Conservation (phyloP, 1,140 invertebrate species). For the Scaptomyza pallida region DNA sequence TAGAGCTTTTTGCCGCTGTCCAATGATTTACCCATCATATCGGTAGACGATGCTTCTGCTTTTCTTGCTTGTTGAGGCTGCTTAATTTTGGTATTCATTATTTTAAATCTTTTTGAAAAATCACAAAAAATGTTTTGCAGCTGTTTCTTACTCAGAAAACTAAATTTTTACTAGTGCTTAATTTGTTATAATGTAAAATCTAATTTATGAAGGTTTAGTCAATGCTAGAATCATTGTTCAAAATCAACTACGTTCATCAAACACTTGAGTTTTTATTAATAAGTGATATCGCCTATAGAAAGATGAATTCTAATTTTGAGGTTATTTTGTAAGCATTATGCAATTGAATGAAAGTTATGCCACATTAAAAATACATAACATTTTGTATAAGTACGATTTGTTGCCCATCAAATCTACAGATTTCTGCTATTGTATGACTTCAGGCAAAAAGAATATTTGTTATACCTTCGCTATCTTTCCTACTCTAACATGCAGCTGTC, state of each 20-base stretch:
- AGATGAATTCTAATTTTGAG: too few relatives aligned
- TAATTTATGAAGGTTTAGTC: neutral
- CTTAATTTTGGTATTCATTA: slow-evolving; percentile 57
- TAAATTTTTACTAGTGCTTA: neutral
- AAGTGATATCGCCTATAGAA: too few relatives aligned
- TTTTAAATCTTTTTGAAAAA: neutral
- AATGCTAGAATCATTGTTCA: neutral
- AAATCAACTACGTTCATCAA: neutral
- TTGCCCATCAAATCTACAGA: slow-evolving; percentile 32
- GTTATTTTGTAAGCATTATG: too few relatives aligned
- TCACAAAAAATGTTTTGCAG: neutral
- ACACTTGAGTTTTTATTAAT: too few relatives aligned
- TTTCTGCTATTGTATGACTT: slow-evolving; percentile 31
- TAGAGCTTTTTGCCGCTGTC: slow-evolving; percentile 15
- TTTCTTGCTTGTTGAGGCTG: slow-evolving; percentile 12
- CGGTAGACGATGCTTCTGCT: neutral
- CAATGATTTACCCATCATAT: neutral
- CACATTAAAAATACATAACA: slow-evolving; percentile 21
- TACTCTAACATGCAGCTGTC: neutral
- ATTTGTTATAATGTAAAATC: neutral
- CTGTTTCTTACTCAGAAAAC: neutral
- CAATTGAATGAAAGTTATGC: slow-evolving; percentile 19
- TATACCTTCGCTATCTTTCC: neutral
- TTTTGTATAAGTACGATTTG: slow-evolving; percentile 26
- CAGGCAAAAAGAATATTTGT: neutral